phyloP scores from a whole-genome alignment of 1,140 invertebrate species.

The Phortica variegata region DNA sequence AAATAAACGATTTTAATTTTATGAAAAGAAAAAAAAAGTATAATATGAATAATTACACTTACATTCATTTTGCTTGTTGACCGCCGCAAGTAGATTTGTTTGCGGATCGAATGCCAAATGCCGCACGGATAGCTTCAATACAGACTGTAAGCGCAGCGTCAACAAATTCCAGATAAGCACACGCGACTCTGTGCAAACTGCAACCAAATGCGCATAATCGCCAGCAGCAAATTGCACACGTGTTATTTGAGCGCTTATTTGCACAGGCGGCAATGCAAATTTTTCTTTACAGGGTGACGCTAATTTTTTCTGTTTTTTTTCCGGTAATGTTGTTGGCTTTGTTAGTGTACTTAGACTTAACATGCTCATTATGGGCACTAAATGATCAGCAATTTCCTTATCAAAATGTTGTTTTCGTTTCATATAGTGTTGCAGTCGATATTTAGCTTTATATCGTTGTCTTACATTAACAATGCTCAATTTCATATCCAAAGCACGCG shows the following conservation, averaged over 20 bases:
- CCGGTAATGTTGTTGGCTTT: constrained; percentile 4
- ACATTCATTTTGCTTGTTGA: constrained; percentile 66
- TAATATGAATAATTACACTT: constrained; percentile 26
- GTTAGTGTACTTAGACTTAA: constrained; percentile 30
- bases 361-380: constrained; percentile 35
- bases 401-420: constrained; percentile 24
- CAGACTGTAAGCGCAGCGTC: constrained; percentile 61
- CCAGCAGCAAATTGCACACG: constrained; percentile 65
- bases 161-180: constrained; percentile 74
- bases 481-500: constrained; percentile 16
- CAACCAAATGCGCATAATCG: constrained; percentile 66
- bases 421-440: constrained; percentile 24
- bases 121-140: constrained; percentile 58
- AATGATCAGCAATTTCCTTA: constrained; percentile 21
- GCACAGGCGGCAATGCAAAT: constrained; percentile 12
- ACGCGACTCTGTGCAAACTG: constrained; percentile 59
- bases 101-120: constrained; percentile 66
- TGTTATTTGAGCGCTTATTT: constrained; percentile 49
- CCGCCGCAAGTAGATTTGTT: constrained; percentile 67
- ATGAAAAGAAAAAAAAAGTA: background rate
- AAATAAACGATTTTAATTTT: background rate
- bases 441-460: constrained; percentile 47
- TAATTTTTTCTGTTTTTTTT: constrained; percentile 7
- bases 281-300: background rate
- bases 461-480: constrained; percentile 20